Percentiles rank a stretch among this genome's conserved stretches.
Evolutionary conservation across 2,888 invertebrate species (phyloP).

Genomic region (Eupeodes latifasciatus): DNA sequence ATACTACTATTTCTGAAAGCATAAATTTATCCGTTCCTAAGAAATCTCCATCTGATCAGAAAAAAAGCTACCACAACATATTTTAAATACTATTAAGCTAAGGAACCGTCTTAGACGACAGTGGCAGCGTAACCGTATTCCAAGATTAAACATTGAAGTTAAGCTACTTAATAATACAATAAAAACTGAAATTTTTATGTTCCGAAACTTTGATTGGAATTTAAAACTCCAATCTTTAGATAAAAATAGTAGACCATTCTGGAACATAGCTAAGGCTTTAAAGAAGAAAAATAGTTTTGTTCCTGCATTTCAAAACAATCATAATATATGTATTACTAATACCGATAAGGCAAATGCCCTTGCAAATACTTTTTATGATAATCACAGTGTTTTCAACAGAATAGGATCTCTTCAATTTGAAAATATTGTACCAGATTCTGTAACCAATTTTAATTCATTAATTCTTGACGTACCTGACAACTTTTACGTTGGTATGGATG

Average conservation of each 20-base stretch:
- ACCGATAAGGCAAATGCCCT: neutral
- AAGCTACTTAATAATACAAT: neutral
- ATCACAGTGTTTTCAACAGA: neutral
- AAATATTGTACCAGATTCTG: neutral
- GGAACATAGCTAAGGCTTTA: conserved; percentile 8
- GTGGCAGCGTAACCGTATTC: conserved; percentile 8
- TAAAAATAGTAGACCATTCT: neutral
- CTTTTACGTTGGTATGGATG: neutral
- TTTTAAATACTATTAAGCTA: conserved; percentile 29
- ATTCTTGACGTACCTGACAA: neutral
- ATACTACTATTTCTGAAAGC: neutral
- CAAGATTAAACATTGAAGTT: neutral
- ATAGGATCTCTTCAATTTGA: neutral
- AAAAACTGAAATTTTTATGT: too few relatives aligned
- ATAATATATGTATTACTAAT: neutral
- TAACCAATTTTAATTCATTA: neutral
- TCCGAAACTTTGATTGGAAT: too few relatives aligned
- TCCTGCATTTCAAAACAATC: neutral
- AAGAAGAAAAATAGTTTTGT: conserved; percentile 11
- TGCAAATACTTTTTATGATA: conserved; percentile 6
- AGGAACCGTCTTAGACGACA: neutral
- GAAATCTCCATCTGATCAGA: neutral
- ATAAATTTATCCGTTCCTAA: conserved; percentile 5
- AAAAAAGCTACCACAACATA: neutral
- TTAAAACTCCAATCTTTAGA: neutral